Conservation (phyloP, 2,113 vertebrate species). For the Dipodomys spectabilis region DNA sequence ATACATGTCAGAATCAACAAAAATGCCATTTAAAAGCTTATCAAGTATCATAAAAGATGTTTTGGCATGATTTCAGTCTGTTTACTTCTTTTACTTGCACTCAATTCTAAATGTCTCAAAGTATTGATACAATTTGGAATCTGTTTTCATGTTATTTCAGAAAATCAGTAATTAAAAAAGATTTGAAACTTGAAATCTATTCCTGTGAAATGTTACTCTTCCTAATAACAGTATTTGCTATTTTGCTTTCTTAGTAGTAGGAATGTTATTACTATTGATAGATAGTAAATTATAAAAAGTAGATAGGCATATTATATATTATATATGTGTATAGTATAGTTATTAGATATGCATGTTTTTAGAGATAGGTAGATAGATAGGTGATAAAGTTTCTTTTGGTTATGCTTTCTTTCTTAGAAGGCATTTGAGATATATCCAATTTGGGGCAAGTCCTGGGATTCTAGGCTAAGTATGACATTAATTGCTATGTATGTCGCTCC, state of each 20-base stretch:
- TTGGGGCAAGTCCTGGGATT: not conserved
- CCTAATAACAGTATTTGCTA: not conserved
- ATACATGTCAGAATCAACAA: not conserved
- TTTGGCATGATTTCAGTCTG: not conserved
- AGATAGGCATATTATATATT: too few species aligned
- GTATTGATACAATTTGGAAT: slow-evolving; percentile 29
- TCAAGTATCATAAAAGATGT: not conserved
- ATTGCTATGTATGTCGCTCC: too few species aligned
- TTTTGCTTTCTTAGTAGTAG: slow-evolving; percentile 24
- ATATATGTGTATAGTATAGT: not conserved
- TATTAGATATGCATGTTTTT: not conserved
- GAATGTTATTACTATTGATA: not conserved
- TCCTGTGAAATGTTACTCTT: not conserved
- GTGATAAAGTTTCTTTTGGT: not conserved
- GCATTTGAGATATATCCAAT: not conserved
- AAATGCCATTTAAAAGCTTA: slow-evolving; percentile 1
- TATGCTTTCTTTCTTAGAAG: not conserved
- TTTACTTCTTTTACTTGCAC: not conserved
- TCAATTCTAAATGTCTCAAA: slow-evolving; percentile 25
- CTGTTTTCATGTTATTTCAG: not conserved
- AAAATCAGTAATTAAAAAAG: slow-evolving; percentile 22
- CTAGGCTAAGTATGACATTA: not conserved
- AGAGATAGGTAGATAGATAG: not conserved
- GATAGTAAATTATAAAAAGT: too few species aligned
- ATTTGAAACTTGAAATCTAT: not conserved